Evolutionary conservation across 2,888 invertebrate species (phyloP), one percentile per base, ranked within the genome.

Genomic region (Cepaea hortensis): DNA sequence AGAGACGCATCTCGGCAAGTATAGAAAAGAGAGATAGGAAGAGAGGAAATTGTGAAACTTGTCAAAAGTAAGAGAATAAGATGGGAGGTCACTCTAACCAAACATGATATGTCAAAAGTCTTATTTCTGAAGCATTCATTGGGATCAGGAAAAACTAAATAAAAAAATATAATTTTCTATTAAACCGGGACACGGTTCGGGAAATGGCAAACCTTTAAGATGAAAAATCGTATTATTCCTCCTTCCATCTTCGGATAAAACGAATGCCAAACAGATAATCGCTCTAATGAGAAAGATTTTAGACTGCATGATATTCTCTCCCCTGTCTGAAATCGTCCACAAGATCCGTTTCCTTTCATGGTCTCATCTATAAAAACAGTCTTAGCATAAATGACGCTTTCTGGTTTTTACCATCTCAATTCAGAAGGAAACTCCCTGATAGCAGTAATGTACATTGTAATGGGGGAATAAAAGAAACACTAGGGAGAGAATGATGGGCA

Each of bases 211-310:
- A 79, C 79, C 20, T 62, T 79, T 35, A 79, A 11, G 79, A 62
- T 62, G 79, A 62, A 79, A 79, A 62, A 79, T 62, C 35, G 79
- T 46, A 62, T 79, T 79, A 79, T 79, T 79, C 23, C 35, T 23
- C 79, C 61, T 79, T 79, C 62, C 79, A 79, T 79, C 79, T 18
- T 35, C 3, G 35, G 79, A 65, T 79, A 79, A 79, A 79, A 79
- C 79, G 15, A 79, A 62, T 7, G 62, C 35, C 77, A 65, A 62
- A 62, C 62, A 62, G 79, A 79, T 79, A 79, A 79, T 79, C 79
- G 79, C 62, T 79, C 79, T 79, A 79, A 79, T 79, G 79, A 79
- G 79, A 79, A 62, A 23, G 79, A 79, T 79, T 79, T 62, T 11
- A 62, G 79, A 79, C 13, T 62, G 62, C 62, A 62, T 35, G 79